Conservation (phyloP, 2,888 invertebrate species). For the Teinopalpus imperialis region DNA sequence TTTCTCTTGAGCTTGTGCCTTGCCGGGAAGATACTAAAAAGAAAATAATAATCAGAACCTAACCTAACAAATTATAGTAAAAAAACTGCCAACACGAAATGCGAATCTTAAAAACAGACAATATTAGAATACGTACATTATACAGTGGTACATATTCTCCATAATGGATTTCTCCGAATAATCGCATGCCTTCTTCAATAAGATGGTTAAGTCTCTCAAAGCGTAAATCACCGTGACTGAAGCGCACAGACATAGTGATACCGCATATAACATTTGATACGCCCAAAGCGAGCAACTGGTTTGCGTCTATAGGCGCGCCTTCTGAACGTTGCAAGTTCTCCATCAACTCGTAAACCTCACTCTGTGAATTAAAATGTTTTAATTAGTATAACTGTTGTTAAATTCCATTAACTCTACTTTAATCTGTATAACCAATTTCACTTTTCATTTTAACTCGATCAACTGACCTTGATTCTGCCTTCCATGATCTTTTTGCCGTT, state of each 20-base stretch:
- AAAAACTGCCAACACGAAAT: no score
- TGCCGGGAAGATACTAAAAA: constrained; percentile 81
- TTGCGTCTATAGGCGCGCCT: constrained; percentile 87
- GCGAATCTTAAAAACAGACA: no score
- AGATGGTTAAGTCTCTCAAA: constrained; percentile 91
- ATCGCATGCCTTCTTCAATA: constrained; percentile 95
- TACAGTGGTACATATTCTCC: constrained; percentile 93
- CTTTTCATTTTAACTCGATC: constrained; percentile 8
- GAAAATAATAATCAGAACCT: background rate
- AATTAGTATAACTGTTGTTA: constrained; percentile 23
- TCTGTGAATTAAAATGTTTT: constrained; percentile 64
- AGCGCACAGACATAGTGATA: constrained; percentile 93
- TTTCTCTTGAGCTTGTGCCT: constrained; percentile 83
- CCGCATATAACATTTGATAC: constrained; percentile 96
- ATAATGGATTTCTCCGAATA: constrained; percentile 91
- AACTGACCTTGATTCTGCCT: constrained; percentile 89
- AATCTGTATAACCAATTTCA: constrained; percentile 16
- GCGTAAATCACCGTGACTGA: constrained; percentile 88
- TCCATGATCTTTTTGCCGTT: constrained; percentile 92
- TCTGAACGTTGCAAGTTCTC: constrained; percentile 83
- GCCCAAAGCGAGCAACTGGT: constrained; percentile 88
- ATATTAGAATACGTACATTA: constrained; percentile 68
- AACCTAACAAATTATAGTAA: background rate
- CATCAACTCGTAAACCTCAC: constrained; percentile 89
- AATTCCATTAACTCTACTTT: constrained; percentile 1